These are phyloP conservation scores for Oedothorax gibbosus DNA, from an alignment of 1,140 invertebrate genomes.

Conservation along the genomic window DNA sequence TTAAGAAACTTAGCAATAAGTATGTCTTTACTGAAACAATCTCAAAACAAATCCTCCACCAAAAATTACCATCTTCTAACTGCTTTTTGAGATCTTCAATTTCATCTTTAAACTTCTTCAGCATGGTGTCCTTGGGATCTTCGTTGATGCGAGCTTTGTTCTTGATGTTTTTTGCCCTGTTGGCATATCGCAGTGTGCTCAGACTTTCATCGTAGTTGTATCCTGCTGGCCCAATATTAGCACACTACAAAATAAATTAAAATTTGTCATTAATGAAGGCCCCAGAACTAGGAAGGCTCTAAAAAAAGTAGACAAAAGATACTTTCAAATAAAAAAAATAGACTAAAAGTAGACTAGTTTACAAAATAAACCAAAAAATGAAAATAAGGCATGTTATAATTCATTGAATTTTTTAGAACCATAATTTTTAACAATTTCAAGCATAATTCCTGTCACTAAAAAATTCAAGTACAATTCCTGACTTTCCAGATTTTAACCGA, in stretches of 20 bases:
- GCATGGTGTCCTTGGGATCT: conserved; percentile 96
- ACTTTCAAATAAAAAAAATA: too few relatives aligned
- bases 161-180: conserved; percentile 96
- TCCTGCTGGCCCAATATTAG: conserved; percentile 95
- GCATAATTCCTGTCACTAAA: too few relatives aligned
- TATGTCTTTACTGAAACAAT: too few relatives aligned
- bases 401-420: background rate
- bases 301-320: background rate
- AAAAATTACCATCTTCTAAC: conserved; percentile 75
- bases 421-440: too few relatives aligned
- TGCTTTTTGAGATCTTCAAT: conserved; percentile 92
- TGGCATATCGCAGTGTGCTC: conserved; percentile 96
- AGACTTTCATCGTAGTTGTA: conserved; percentile 98
- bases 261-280: background rate
- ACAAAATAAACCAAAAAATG: background rate
- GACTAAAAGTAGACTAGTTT: too few relatives aligned
- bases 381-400: background rate
- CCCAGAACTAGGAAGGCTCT: background rate
- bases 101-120: conserved; percentile 96
- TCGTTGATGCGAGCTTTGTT: conserved; percentile 97
- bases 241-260: conserved; percentile 74
- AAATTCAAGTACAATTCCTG: too few relatives aligned
- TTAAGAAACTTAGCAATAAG: too few relatives aligned
- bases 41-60: too few relatives aligned
- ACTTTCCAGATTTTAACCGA: too few relatives aligned